Conservation (phyloP, 2,797 vertebrate genomes). For the Tamandua tetradactyla region DNA sequence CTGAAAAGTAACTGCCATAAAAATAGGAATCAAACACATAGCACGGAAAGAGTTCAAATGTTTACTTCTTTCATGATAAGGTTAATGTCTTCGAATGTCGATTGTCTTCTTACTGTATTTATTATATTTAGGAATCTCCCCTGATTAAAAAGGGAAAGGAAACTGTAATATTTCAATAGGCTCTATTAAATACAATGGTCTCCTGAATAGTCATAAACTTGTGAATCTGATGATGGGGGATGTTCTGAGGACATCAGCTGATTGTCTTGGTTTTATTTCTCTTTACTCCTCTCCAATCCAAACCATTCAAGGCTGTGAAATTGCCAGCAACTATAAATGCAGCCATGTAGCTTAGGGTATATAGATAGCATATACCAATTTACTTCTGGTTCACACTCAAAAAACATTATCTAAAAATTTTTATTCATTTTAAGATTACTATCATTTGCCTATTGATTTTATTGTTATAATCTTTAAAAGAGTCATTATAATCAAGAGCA, state of each 20-base stretch:
- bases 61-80: constrained; percentile 2
- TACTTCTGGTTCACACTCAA: not conserved
- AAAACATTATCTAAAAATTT: not conserved
- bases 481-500: not conserved
- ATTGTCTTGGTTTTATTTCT: not conserved
- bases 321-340: not conserved
- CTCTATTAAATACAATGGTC: not conserved
- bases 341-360: fast-evolving
- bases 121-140: not conserved
- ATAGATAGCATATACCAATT: not conserved
- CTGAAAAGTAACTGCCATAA: constrained; percentile 56
- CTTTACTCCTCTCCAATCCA: not conserved
- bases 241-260: not conserved
- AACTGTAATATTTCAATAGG: not conserved
- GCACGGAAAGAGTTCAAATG: constrained; percentile 53
- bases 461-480: not conserved
- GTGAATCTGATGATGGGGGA: not conserved
- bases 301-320: not conserved
- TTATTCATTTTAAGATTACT: not conserved
- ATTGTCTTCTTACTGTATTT: not conserved
- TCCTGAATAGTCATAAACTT: not conserved
- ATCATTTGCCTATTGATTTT: not conserved
- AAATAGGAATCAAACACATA: constrained; percentile 42
- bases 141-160: not conserved
- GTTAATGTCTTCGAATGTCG: not conserved